A percentile compares a stretch with the other conserved stretches of the same genome.
phyloP scores from a whole-genome alignment of 2,113 vertebrate genomes.

The Petromus typicus region DNA sequence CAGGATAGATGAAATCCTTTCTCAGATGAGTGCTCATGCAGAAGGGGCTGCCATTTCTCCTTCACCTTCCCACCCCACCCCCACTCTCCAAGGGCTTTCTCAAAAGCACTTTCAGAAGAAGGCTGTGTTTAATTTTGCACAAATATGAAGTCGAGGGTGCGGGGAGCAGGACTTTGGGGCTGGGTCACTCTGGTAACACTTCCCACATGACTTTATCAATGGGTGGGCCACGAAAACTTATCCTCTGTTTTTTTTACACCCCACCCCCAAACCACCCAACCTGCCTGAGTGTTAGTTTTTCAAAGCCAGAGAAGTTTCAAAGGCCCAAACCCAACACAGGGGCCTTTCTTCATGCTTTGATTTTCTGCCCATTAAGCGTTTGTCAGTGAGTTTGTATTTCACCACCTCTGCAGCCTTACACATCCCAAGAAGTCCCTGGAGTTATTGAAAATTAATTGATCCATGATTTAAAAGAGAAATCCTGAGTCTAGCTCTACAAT shows the following conservation, averaged over 20 bases:
- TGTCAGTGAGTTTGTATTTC: conserved; percentile 78
- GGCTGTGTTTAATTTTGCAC: conserved; percentile 83
- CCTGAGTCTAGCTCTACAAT: background rate
- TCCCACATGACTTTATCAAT: conserved; percentile 85
- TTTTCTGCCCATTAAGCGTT: conserved; percentile 85
- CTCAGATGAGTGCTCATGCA: background rate
- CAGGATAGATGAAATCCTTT: background rate
- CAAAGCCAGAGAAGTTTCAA: conserved; percentile 84
- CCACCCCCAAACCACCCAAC: conserved; percentile 76
- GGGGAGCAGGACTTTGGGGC: conserved; percentile 73
- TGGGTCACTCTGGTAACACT: conserved; percentile 80
- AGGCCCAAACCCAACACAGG: conserved; percentile 85
- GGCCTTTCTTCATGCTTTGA: conserved; percentile 85
- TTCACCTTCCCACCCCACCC: background rate
- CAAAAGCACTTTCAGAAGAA: conserved; percentile 32
- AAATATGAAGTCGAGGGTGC: conserved; percentile 79
- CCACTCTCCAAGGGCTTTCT: background rate
- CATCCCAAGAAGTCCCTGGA: conserved; percentile 76
- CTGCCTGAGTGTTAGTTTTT: conserved; percentile 81
- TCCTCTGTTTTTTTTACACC: conserved; percentile 81
- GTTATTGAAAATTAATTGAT: conserved; percentile 83
- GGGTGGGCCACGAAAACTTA: conserved; percentile 88
- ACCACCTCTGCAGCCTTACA: conserved; percentile 76
- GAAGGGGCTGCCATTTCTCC: background rate
- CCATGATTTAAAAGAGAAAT: conserved; percentile 80